A percentile compares a stretch with the other conserved stretches of the same genome.
phyloP scores from a whole-genome alignment of 2,888 invertebrate genomes.

The Pocota personata region DNA sequence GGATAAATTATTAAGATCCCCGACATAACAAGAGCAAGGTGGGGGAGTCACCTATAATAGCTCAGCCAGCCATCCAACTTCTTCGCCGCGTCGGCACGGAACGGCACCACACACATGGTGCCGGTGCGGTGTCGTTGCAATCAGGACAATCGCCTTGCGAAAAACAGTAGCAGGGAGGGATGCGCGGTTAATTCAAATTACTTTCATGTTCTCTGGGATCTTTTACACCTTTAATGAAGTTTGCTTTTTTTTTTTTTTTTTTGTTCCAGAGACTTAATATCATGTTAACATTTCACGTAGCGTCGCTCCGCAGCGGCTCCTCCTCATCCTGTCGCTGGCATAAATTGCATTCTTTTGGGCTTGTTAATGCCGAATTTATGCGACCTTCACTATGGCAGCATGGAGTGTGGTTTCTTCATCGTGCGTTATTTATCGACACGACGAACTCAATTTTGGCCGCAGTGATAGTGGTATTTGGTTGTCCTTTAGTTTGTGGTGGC shows the following conservation, averaged over 20 bases:
- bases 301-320: constrained; percentile 8
- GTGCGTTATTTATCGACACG: constrained; percentile 68
- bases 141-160: constrained; percentile 1
- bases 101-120: background rate
- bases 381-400: constrained; percentile 30
- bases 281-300: constrained; percentile 59
- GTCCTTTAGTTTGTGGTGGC: constrained; percentile 22
- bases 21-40: background rate
- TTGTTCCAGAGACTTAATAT: constrained; percentile 28
- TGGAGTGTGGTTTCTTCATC: constrained; percentile 38
- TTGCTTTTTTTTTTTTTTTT: constrained; percentile 6
- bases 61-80: background rate
- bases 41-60: background rate
- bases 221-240: constrained; percentile 69
- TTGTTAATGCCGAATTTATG: constrained; percentile 72
- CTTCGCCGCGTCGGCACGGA: background rate
- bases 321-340: constrained; percentile 34
- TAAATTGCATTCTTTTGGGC: constrained; percentile 66
- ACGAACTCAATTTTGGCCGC: constrained; percentile 52
- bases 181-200: constrained; percentile 62
- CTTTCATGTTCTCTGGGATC: constrained; percentile 48
- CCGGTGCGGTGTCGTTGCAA: constrained; percentile 15
- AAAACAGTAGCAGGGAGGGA: constrained; percentile 17
- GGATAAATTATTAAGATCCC: constrained; percentile 41
- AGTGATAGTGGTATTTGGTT: constrained; percentile 23